Evolutionary conservation across 2,797 vertebrate genomes (phyloP).

Genomic region (Pangasius larnaudii): DNA sequence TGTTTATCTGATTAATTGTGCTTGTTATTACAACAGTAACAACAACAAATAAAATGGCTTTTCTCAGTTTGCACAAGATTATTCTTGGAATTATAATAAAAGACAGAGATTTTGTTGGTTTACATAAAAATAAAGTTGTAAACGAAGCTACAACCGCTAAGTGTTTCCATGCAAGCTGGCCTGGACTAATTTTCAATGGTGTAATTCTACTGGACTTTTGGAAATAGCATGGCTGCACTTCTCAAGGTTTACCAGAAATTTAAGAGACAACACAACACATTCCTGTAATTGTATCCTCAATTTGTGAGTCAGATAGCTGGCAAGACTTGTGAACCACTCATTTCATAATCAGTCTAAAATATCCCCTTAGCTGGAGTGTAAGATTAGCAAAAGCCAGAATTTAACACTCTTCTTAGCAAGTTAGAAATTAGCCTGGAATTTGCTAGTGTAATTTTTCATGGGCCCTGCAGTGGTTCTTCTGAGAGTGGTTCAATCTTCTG

Average conservation of each 20-base stretch:
- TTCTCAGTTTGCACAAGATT: neutral
- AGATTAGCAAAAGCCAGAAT: neutral
- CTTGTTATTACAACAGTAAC: conserved; percentile 12
- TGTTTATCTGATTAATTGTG: conserved; percentile 10
- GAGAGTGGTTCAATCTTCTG: too few relatives aligned
- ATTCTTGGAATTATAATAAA: neutral
- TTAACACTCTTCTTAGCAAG: neutral
- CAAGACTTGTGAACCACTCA: neutral
- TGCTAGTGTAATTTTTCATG: neutral
- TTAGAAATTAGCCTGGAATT: neutral
- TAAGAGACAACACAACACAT: neutral
- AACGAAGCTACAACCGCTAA: neutral
- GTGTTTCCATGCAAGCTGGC: neutral
- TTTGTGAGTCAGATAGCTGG: neutral
- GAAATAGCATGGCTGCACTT: neutral
- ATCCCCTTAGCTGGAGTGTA: neutral
- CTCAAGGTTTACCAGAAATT: neutral
- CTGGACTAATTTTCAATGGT: conserved; percentile 1
- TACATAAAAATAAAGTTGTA: conserved; percentile 9
- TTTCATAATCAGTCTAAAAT: neutral
- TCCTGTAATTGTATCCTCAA: neutral
- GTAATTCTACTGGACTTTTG: conserved; percentile 2
- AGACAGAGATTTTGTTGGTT: conserved; percentile 9
- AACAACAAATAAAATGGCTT: neutral
- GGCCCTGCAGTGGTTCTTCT: neutral